These are phyloP conservation scores for Allygus modestus DNA, from an alignment of 2,888 invertebrate species.

Conservation along the genomic window DNA sequence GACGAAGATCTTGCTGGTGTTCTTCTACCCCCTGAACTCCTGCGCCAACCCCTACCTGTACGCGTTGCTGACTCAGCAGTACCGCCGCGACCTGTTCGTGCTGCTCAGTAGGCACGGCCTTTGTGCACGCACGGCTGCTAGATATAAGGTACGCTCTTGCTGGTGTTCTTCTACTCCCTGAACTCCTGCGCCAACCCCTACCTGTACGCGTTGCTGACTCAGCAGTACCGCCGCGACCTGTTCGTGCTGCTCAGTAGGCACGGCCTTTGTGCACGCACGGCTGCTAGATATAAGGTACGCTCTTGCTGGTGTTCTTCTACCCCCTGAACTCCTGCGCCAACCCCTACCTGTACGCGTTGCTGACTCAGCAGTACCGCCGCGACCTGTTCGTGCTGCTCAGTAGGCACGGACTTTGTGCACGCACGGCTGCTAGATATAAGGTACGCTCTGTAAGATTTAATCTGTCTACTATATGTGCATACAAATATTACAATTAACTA, in stretches of 20 bases:
- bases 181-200: constrained; percentile 85
- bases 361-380: too few relatives aligned
- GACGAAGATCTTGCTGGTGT: constrained; percentile 79
- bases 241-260: constrained; percentile 77
- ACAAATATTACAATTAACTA: too few relatives aligned
- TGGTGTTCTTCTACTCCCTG: constrained; percentile 83
- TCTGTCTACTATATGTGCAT: too few relatives aligned
- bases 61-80: constrained; percentile 82
- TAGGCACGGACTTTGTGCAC: constrained; percentile 75
- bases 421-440: constrained; percentile 75
- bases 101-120: constrained; percentile 76
- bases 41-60: constrained; percentile 85
- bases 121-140: constrained; percentile 75
- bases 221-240: constrained; percentile 80
- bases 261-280: constrained; percentile 75
- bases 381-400: constrained; percentile 78
- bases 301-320: constrained; percentile 75
- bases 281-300: constrained; percentile 75
- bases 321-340: constrained; percentile 83
- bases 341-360: constrained; percentile 82
- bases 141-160: constrained; percentile 76
- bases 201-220: constrained; percentile 82
- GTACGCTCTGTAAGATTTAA: too few relatives aligned
- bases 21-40: constrained; percentile 83
- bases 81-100: constrained; percentile 79